phyloP scores from a whole-genome alignment of 2,797 vertebrate species.

The Pterois miles region DNA sequence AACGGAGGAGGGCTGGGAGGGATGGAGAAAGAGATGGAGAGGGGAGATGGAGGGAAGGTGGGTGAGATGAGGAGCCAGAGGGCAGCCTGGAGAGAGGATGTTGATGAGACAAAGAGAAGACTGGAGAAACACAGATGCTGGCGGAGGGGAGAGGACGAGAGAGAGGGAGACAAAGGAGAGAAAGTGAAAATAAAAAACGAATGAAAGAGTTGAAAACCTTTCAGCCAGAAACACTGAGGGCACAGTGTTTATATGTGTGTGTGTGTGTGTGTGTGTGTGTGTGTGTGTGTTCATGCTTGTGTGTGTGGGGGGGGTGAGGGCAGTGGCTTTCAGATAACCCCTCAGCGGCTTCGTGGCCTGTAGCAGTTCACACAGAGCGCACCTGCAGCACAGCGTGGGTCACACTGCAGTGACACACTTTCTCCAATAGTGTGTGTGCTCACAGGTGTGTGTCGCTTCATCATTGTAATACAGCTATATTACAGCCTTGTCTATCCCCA shows the following conservation, averaged over 20 bases:
- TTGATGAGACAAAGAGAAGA: slow-evolving; percentile 52
- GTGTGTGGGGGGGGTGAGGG: slow-evolving; percentile 24
- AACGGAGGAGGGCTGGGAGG: slow-evolving; percentile 59
- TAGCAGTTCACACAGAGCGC: slow-evolving; percentile 58
- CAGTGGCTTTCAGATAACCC: slow-evolving; percentile 68
- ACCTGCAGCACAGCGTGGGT: slow-evolving; percentile 75
- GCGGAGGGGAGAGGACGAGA: slow-evolving; percentile 8
- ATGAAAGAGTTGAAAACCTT: slow-evolving; percentile 24
- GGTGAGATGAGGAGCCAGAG: slow-evolving; percentile 51
- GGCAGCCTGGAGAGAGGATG: slow-evolving; percentile 56
- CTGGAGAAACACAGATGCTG: slow-evolving; percentile 47
- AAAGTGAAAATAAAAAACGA: slow-evolving; percentile 19
- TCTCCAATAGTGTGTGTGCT: slow-evolving; percentile 39
- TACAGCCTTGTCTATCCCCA: slow-evolving; percentile 28
- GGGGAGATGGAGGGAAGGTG: slow-evolving; percentile 49
- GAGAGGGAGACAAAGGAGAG: slow-evolving; percentile 46
- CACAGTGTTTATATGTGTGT: slow-evolving; percentile 22
- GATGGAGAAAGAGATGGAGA: slow-evolving; percentile 57
- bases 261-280: slow-evolving; percentile 13
- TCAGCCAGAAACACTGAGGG: slow-evolving; percentile 2
- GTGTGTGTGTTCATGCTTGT: slow-evolving; percentile 9
- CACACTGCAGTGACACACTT: slow-evolving; percentile 64
- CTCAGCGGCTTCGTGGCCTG: slow-evolving; percentile 58
- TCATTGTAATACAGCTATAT: slow-evolving; percentile 49
- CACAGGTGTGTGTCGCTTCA: slow-evolving; percentile 46